Base-by-base conservation (phyloP, 1,140 invertebrate species). In the Drosophila teissieri region DNA sequence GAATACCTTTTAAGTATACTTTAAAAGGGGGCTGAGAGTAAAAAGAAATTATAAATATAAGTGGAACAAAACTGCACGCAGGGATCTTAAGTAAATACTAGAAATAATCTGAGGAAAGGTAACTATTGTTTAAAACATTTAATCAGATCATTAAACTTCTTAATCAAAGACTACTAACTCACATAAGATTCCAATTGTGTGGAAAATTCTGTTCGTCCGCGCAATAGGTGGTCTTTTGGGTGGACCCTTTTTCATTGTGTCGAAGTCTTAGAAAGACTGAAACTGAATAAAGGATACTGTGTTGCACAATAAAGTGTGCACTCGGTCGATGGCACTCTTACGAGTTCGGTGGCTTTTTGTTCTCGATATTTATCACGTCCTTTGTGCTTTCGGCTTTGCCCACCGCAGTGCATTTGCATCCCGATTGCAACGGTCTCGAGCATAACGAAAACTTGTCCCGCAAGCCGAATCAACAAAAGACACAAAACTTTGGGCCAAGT, bases 371-470 rank as follows among this genome's bases (percentile, higher is more conserved):
- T 70, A 48, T 62, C 24, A 45, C 46, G 11, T 39, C 0, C 15
- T 40, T 37, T 19, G 14, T 22, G 7, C 27, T 36, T n/a, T 22
- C 4, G 11, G 19, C 10, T 10, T n/a, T 52, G 54, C 36, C 82
- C 73, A 31, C 45, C 48, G 64, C 70, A 78, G 39, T 79, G 83
- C 74, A 88, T 86, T 86, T 88, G 69, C 74, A 85, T 85, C 69
- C 69, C 69, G 69, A 85, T 82, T 88, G 83, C 83, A 42, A 76
- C 78, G 60, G 52, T n/a, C 36, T 40, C 4, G 48, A 44, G 40
- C 56, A n/a, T 52, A 60, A 64, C 60, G 64, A 61, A 79, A 84
- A 61, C 65, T 84, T 76, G 48, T 49, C 37, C 36, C 17, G 15
- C 40, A 61, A 48, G 42, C 44, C 39, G 14, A 49, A 49, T 36